Evolutionary conservation across 2,888 invertebrate species (phyloP), one percentile per base, ranked within the genome.

Genomic region (Phalangium opilio): DNA sequence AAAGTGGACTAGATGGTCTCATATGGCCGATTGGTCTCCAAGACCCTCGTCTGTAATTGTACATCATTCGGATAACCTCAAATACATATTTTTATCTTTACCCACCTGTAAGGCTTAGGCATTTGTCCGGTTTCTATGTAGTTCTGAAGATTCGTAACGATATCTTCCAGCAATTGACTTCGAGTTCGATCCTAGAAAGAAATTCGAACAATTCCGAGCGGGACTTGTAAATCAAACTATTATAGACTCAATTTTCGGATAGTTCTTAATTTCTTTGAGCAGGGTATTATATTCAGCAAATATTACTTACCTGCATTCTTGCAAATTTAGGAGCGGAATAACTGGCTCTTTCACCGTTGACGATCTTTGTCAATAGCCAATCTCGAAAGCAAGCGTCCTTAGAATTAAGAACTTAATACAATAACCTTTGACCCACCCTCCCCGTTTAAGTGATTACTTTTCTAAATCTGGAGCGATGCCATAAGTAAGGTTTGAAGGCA

Each of bases 261-360:
- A n/a, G n/a, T n/a, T n/a, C n/a, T n/a, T n/a, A n/a, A n/a, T n/a
- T n/a, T n/a, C n/a, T n/a, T n/a, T n/a, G n/a, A n/a, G n/a, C n/a
- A n/a, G n/a, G n/a, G n/a, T n/a, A n/a, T n/a, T n/a, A n/a, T n/a
- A n/a, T n/a, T n/a, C n/a, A n/a, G n/a, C 2, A 51, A 19, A n/a
- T 4, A n/a, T 41, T 32, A 11, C 42, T 51, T 47, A 59, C 59
- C 55, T 60, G 59, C 90, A 90, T 90, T 57, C 89, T 72, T 1
- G 90, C 90, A 63, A 90, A 90, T 67, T 90, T 90, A 1, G 90
- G 90, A 1, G 90, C 90, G 1, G 89, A 89, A 64, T 90, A 90
- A 50, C 86, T 86, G 21, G 89, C 90, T 53, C 90, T 72, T 67
- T 90, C 90, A 0, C 89, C 90, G 60, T 90, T 90, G 3, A 90